A percentile compares a stretch with the other conserved stretches of the same genome.
Conservation (phyloP, 2,797 vertebrate genomes). For the Babyrousa celebensis region DNA sequence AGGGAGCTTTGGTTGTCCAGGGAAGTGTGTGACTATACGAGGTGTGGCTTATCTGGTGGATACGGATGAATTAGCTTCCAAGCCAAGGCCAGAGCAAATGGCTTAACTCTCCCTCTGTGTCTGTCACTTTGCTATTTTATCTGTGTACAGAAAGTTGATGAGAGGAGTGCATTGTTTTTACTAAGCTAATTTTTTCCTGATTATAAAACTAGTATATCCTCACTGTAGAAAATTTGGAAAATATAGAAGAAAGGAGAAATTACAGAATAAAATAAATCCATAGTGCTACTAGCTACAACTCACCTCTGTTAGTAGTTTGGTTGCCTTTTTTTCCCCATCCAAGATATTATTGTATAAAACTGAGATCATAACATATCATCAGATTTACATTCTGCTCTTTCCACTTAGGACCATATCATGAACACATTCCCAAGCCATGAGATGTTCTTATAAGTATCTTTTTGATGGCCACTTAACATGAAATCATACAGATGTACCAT, state of each 20-base stretch:
- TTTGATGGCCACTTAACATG: constrained; percentile 13
- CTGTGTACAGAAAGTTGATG: neutral
- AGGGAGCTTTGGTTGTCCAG: neutral
- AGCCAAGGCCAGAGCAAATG: neutral
- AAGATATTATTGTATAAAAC: constrained; percentile 44
- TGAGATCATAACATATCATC: neutral
- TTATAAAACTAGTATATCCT: neutral
- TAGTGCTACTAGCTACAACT: neutral
- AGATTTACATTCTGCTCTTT: constrained; percentile 37
- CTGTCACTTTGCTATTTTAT: neutral
- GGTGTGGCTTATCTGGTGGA: neutral
- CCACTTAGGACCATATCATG: neutral
- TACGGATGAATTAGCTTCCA: neutral
- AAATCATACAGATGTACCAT: neutral
- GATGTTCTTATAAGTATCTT: constrained; percentile 18
- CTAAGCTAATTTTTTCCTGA: neutral
- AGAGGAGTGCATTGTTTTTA: neutral
- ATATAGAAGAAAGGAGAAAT: constrained; percentile 50
- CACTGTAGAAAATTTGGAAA: neutral
- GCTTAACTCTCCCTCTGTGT: neutral
- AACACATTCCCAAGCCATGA: neutral
- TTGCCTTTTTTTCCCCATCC: neutral
- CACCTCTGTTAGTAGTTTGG: neutral
- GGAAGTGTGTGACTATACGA: neutral
- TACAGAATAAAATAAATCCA: neutral